A percentile compares a stretch with the other conserved stretches of the same genome.
These are phyloP conservation scores for Caloenas nicobarica DNA, from an alignment of 2,113 vertebrate species.

Conservation along the genomic window DNA sequence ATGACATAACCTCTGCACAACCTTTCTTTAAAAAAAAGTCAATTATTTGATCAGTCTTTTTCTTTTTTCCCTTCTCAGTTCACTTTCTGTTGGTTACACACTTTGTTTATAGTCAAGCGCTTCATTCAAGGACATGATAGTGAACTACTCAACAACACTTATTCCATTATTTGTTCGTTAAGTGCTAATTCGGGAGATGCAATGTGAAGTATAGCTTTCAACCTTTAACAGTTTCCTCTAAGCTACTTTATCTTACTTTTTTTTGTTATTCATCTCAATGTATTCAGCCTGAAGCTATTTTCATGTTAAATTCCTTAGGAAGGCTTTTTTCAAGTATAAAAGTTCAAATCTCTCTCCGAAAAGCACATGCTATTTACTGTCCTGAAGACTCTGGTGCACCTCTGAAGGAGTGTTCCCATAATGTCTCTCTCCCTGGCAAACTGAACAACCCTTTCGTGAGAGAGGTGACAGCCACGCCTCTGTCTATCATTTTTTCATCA, in stretches of 20 bases:
- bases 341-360: not conserved
- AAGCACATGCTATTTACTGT: not conserved
- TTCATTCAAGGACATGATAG: not conserved
- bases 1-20: not conserved
- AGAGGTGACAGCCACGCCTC: accelerated
- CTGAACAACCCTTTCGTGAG: not conserved
- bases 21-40: not conserved
- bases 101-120: not conserved
- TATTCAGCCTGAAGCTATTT: not conserved
- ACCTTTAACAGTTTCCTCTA: not conserved
- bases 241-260: not conserved
- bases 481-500: not conserved
- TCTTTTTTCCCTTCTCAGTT: not conserved
- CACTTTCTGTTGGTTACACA: not conserved
- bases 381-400: not conserved
- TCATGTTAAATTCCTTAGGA: not conserved
- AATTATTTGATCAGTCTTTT: not conserved
- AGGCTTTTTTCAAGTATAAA: not conserved
- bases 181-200: not conserved
- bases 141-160: not conserved
- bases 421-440: not conserved
- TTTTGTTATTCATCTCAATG: not conserved
- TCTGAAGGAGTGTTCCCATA: not conserved
- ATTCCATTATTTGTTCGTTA: not conserved
- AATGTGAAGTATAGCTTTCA: not conserved